These are phyloP conservation scores for Lampris megalopsis DNA, from an alignment of 2,113 vertebrate species.

Conservation along the genomic window DNA sequence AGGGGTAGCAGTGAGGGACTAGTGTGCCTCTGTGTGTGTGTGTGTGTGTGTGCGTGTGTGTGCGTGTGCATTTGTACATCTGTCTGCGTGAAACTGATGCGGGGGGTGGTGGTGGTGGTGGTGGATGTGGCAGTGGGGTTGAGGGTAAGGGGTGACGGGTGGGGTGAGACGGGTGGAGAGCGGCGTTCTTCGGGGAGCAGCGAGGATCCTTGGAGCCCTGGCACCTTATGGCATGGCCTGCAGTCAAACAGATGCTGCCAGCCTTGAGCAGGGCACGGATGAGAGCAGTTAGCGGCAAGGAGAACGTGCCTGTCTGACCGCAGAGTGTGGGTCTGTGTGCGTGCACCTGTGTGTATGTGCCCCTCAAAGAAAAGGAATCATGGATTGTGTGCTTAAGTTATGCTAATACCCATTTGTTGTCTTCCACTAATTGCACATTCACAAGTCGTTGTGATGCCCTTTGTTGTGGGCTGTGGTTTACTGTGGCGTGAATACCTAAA, in stretches of 20 bases:
- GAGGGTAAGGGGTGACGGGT: constrained; percentile 83
- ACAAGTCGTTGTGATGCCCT: not conserved
- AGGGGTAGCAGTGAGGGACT: constrained; percentile 10
- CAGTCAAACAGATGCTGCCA: constrained; percentile 83
- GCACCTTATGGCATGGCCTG: constrained; percentile 83
- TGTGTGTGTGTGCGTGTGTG: too few species aligned
- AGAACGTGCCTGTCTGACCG: constrained; percentile 75
- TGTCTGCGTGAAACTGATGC: not conserved
- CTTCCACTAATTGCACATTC: constrained; percentile 33
- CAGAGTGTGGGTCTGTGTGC: constrained; percentile 43
- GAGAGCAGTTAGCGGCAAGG: constrained; percentile 71
- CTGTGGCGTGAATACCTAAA: too few species aligned
- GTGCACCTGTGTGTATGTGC: constrained; percentile 38
- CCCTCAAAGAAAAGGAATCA: constrained; percentile 32
- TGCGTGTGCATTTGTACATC: not conserved
- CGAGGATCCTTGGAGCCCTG: constrained; percentile 77
- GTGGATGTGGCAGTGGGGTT: not conserved
- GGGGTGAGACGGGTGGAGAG: constrained; percentile 86
- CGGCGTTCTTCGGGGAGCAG: constrained; percentile 76
- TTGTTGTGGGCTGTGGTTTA: too few species aligned
- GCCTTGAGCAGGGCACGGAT: constrained; percentile 77
- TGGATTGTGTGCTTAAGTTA: constrained; percentile 62
- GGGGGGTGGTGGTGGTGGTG: constrained; percentile 3
- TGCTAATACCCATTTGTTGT: constrained; percentile 58
- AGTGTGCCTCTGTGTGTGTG: not conserved